These are phyloP conservation scores for Falco columbarius DNA, from an alignment of 2,797 vertebrate species.

Conservation along the genomic window DNA sequence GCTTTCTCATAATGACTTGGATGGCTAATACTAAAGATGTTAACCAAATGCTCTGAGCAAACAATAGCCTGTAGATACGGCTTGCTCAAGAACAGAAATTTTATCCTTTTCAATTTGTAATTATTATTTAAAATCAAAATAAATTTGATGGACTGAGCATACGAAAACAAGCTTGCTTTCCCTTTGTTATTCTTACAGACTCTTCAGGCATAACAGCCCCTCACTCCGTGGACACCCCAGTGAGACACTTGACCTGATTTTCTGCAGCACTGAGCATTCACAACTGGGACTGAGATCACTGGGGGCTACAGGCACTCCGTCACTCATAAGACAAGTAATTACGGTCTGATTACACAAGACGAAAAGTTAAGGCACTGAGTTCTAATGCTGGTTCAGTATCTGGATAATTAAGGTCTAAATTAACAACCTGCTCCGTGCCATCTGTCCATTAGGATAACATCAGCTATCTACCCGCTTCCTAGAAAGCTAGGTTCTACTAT, in stretches of 20 bases:
- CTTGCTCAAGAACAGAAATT: neutral
- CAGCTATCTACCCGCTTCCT: neutral
- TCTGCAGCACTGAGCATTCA: constrained; percentile 55
- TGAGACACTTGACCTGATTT: constrained; percentile 58
- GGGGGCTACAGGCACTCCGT: rapidly evolving
- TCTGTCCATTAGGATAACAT: neutral
- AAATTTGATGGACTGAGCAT: neutral
- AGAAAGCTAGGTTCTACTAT: neutral
- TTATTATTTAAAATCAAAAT: neutral
- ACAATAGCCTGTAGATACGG: neutral
- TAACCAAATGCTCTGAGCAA: neutral
- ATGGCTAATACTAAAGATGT: neutral
- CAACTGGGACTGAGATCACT: neutral
- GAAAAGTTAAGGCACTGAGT: neutral
- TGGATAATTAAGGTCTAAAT: neutral
- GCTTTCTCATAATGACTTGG: neutral
- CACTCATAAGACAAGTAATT: neutral
- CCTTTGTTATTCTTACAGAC: neutral
- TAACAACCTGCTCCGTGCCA: neutral
- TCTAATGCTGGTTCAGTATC: neutral
- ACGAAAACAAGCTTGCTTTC: neutral
- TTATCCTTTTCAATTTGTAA: neutral
- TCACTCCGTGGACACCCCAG: neutral
- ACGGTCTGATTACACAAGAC: neutral
- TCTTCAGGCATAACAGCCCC: neutral